Evolutionary conservation across 1,140 invertebrate species (phyloP).

Genomic region (Dreissena polymorpha): DNA sequence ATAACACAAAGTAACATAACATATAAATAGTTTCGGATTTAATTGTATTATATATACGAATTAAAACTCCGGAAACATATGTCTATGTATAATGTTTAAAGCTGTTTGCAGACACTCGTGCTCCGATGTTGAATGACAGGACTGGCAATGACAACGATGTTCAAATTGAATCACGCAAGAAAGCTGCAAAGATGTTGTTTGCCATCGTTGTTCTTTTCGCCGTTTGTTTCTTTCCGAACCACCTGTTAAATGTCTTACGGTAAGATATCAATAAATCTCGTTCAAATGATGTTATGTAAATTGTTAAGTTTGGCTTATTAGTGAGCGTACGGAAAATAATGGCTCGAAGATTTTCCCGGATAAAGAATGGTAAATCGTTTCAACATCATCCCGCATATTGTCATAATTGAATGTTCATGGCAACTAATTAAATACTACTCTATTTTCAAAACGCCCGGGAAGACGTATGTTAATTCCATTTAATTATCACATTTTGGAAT

Average conservation of each 20-base stretch:
- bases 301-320: not conserved
- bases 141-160: conserved; percentile 12
- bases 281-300: not conserved
- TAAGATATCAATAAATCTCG: not conserved
- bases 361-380: not conserved
- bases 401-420: not conserved
- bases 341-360: not conserved
- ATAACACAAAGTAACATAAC: not conserved
- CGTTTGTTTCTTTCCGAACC: conserved; percentile 31
- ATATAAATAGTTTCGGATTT: not conserved
- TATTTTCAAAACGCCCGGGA: no score
- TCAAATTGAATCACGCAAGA: conserved; percentile 32
- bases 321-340: not conserved
- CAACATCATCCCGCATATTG: not conserved
- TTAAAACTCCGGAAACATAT: not conserved
- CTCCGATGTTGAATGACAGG: conserved; percentile 5
- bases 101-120: conserved; percentile 7
- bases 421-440: no score
- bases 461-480: no score
- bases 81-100: not conserved
- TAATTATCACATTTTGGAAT: no score
- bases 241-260: conserved; percentile 24
- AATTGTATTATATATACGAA: no score
- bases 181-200: conserved; percentile 42
- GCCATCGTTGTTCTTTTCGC: conserved; percentile 37